These are phyloP conservation scores for Xenopus petersii DNA, from an alignment of 2,797 vertebrate species.

Conservation along the genomic window DNA sequence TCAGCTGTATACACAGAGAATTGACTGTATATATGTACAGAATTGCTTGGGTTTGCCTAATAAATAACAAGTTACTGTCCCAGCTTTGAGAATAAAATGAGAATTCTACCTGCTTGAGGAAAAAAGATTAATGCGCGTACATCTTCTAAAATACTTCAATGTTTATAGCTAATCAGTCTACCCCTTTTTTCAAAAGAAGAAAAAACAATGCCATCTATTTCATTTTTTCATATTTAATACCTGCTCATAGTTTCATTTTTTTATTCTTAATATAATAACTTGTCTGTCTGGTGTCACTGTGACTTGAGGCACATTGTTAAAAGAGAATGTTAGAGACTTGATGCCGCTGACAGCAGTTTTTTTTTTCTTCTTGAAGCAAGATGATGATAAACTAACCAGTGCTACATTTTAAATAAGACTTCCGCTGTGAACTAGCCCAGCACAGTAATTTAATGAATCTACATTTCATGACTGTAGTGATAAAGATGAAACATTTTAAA, in stretches of 20 bases:
- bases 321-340: conserved; percentile 42
- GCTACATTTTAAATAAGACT: conserved; percentile 53
- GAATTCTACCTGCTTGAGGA: no score
- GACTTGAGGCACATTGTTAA: conserved; percentile 38
- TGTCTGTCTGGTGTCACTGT: conserved; percentile 42
- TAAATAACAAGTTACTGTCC: no score
- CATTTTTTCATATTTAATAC: conserved; percentile 36
- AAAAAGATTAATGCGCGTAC: no score
- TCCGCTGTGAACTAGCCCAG: conserved; percentile 57
- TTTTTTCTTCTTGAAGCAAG: conserved; percentile 24
- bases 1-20: no score
- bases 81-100: no score
- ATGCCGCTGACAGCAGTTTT: conserved; percentile 48
- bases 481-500: conserved; percentile 75
- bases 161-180: no score
- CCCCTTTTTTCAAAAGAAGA: neutral
- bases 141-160: no score
- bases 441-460: conserved; percentile 68
- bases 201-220: conserved; percentile 1
- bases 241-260: neutral
- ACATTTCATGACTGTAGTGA: conserved; percentile 70
- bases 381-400: conserved; percentile 56
- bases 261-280: conserved; percentile 51
- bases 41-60: no score
- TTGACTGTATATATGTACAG: no score